Percentiles rank a stretch among this genome's conserved stretches.
Conservation (phyloP, 1,140 invertebrate genomes). For the Drosophila sulfurigaster region DNA sequence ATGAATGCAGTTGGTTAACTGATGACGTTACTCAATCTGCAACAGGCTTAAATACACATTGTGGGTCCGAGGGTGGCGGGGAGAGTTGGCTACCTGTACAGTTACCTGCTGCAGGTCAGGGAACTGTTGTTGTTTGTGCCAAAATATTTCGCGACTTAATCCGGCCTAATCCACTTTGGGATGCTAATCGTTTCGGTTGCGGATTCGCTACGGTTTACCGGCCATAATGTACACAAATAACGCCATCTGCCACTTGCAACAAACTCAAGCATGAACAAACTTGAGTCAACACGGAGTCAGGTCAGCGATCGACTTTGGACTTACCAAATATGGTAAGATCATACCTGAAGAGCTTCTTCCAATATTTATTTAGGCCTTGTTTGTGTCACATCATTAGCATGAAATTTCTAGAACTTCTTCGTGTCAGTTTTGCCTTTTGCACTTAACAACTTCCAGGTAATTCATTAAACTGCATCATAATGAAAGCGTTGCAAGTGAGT, state of each 20-base stretch:
- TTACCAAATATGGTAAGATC: neutral
- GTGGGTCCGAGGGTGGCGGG: too few species aligned
- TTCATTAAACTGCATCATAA: slow-evolving; percentile 73
- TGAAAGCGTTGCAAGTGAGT: slow-evolving; percentile 44
- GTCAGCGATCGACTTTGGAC: slow-evolving; percentile 5
- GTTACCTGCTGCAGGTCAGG: slow-evolving; percentile 40
- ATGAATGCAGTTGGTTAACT: slow-evolving; percentile 49
- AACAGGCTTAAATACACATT: slow-evolving; percentile 25
- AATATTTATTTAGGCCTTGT: slow-evolving; percentile 26
- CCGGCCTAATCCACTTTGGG: slow-evolving; percentile 67
- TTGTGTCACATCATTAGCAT: slow-evolving; percentile 28
- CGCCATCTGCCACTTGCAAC: slow-evolving; percentile 15
- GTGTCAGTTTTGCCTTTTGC: slow-evolving; percentile 31
- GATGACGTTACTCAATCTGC: slow-evolving; percentile 15
- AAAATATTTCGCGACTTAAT: slow-evolving; percentile 80
- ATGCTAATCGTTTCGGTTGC: slow-evolving; percentile 38
- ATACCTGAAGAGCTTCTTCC: neutral
- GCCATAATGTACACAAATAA: slow-evolving; percentile 56
- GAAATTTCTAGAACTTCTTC: slow-evolving; percentile 13
- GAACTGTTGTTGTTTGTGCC: slow-evolving; percentile 76
- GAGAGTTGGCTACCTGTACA: slow-evolving; percentile 11
- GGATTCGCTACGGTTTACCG: slow-evolving; percentile 51
- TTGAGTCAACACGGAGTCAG: slow-evolving; percentile 15
- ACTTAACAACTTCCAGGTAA: slow-evolving; percentile 74
- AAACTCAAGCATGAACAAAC: slow-evolving; percentile 28